Base-by-base conservation (phyloP, 53 echinoderm and acorn worm species). In the Temnopleurus reevesii region DNA sequence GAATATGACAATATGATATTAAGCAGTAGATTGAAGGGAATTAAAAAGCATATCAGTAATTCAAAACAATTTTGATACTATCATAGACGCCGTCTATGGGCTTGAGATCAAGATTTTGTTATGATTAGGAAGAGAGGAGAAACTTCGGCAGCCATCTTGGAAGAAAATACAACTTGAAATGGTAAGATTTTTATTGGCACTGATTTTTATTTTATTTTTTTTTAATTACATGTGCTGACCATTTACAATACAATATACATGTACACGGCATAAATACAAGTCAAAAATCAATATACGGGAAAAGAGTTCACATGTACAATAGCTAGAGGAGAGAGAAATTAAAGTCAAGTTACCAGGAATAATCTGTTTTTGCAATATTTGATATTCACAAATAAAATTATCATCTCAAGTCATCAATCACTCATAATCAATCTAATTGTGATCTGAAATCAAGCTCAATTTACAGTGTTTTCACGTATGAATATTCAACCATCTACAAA, bases 241-340 rank as follows among this genome's bases (percentile, higher is more conserved):
- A 85, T 85, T 85, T 29, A 59, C 85, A 44, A 59, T 59, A 85
- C 85, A 85, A 85, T 85, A 85, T 59, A 85, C 85, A 85, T 59
- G 85, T 85, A 85, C 85, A 85, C 85, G 46, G 85, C 85, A 85
- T 85, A 85, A 59, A 85, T 85, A 85, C 85, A 85, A 85, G 43
- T 83, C 55, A 36, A 83, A 19, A 47, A 49, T 55, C 71, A 71
- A 71, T 25, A 71, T 3, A 55, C 21, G 15, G 31, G 31, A 4
- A 29, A 15, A 33, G 33, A 65, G 30, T 7, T 34, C 38, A 83
- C 83, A 83, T 83, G 6, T 54, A 83, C 83, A 83, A 56, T 15
- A 56, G 83, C 56, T 55, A 57, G 36, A 55, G 57, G 55, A 55
- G 83, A 24, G 25, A 56, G 23, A 55, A 55, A 55, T 82, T 8